A percentile compares a stretch with the other conserved stretches of the same genome.
phyloP scores from a whole-genome alignment of 2,797 vertebrate genomes.

The Typhlichthys eigenmanni region DNA sequence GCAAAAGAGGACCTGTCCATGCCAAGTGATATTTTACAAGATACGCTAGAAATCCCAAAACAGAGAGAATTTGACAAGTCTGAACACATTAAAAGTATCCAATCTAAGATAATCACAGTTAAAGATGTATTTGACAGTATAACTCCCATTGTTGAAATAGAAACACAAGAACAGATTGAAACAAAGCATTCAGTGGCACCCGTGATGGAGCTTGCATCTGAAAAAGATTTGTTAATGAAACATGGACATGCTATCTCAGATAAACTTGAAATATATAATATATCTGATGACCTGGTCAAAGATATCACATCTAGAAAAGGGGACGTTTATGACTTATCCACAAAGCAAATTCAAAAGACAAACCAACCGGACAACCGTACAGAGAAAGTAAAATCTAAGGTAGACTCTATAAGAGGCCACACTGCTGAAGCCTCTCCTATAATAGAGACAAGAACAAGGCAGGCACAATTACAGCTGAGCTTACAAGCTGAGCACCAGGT shows the following conservation, averaged over 20 bases:
- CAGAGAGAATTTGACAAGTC: background rate
- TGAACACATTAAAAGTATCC: background rate
- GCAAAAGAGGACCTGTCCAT: too few species aligned
- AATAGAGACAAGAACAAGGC: background rate
- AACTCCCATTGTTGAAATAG: conserved; percentile 1
- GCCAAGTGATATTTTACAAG: too few species aligned
- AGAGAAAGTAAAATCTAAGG: background rate
- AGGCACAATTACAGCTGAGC: conserved; percentile 1
- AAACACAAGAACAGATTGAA: background rate
- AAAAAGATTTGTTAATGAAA: background rate
- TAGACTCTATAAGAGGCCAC: background rate
- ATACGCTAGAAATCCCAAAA: too few species aligned
- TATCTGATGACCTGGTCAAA: background rate
- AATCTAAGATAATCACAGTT: conserved; percentile 8
- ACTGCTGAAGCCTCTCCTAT: background rate
- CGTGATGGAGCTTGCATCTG: background rate
- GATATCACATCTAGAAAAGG: background rate
- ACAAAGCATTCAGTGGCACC: background rate
- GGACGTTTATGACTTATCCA: background rate
- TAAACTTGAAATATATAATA: background rate
- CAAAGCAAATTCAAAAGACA: background rate
- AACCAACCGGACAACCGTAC: too few species aligned
- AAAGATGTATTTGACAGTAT: conserved; percentile 23
- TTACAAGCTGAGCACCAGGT: background rate
- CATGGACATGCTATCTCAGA: background rate